phyloP scores from a whole-genome alignment of 2,888 invertebrate genomes.

The Cosmia trapezina region DNA sequence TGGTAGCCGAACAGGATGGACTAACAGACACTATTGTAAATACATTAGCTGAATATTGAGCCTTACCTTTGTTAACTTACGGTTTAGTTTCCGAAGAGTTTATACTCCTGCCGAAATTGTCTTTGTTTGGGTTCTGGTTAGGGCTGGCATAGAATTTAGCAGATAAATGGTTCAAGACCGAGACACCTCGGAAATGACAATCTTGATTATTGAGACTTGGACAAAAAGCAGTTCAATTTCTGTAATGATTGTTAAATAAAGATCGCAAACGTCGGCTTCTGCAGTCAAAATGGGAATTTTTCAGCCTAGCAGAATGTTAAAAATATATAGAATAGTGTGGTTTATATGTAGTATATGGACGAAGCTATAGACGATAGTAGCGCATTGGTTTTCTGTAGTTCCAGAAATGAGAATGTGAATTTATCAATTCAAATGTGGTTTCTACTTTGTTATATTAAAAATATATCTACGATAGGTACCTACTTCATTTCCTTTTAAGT shows the following conservation, averaged over 20 bases:
- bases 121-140: conserved; percentile 52
- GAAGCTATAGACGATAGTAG: no score
- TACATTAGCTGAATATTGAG: neutral
- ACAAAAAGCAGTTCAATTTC: neutral
- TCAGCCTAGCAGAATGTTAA: neutral
- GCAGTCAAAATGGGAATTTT: neutral
- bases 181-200: neutral
- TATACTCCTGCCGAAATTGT: conserved; percentile 32
- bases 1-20: conserved; percentile 38
- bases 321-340: neutral
- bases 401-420: neutral
- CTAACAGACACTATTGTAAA: conserved; percentile 44
- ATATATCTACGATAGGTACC: neutral
- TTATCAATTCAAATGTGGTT: neutral
- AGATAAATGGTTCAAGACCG: neutral
- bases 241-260: neutral
- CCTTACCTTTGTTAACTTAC: neutral
- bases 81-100: conserved; percentile 15
- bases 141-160: conserved; percentile 37
- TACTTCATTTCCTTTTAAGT: no score
- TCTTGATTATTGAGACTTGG: neutral
- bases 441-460: neutral
- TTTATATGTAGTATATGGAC: neutral
- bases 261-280: neutral
- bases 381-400: neutral